These are phyloP conservation scores for Ariopsis seemanni DNA, from an alignment of 2,113 vertebrate genomes.

Conservation along the genomic window DNA sequence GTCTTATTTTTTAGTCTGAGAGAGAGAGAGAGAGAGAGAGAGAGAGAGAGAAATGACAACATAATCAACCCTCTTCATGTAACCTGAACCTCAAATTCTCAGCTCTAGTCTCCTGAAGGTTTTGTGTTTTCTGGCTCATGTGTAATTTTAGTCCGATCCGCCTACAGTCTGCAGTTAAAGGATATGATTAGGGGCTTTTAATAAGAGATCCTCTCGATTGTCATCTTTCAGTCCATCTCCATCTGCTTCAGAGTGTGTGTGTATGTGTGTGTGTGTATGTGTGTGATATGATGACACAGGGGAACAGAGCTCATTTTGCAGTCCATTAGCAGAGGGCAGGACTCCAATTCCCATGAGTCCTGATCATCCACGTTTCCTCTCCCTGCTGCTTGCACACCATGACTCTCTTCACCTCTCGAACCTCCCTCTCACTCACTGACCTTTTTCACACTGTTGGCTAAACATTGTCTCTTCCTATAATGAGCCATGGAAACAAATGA, in stretches of 20 bases:
- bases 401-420: slow-evolving; percentile 52
- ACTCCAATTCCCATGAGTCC: slow-evolving; percentile 58
- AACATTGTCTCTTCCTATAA: slow-evolving; percentile 56
- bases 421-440: slow-evolving; percentile 53
- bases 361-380: slow-evolving; percentile 44
- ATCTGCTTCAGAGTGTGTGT: slow-evolving; percentile 53
- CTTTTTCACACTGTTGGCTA: slow-evolving; percentile 58
- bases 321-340: slow-evolving; percentile 57
- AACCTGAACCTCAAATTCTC: neutral
- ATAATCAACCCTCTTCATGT: neutral
- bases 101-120: neutral
- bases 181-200: slow-evolving; percentile 45
- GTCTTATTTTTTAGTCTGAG: neutral
- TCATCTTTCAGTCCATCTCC: slow-evolving; percentile 52
- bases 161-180: slow-evolving; percentile 11
- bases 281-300: slow-evolving; percentile 54
- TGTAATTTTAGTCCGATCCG: slow-evolving; percentile 15
- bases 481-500: slow-evolving; percentile 48
- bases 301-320: slow-evolving; percentile 58
- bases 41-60: neutral
- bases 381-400: slow-evolving; percentile 48
- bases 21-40: neutral
- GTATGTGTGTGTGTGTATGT: slow-evolving; percentile 49
- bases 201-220: slow-evolving; percentile 53
- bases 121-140: slow-evolving; percentile 13